Evolutionary conservation across 2,797 vertebrate genomes (phyloP).

Genomic region (Hybognathus amarus): DNA sequence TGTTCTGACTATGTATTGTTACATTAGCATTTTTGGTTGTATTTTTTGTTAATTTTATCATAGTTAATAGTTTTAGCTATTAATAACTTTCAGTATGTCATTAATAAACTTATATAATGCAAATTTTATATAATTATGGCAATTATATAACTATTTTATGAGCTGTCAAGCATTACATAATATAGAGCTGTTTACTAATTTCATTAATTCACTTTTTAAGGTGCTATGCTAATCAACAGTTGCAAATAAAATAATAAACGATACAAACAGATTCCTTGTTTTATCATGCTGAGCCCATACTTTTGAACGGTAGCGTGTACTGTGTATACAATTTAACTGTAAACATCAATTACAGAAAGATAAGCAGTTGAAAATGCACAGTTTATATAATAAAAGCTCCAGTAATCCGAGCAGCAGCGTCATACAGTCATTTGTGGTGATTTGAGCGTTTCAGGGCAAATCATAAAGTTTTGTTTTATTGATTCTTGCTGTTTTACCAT

Average conservation of each 20-base stretch:
- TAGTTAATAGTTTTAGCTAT: no score
- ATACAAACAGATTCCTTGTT: neutral
- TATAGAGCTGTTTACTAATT: neutral
- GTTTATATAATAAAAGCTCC: neutral
- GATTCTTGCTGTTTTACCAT: slow-evolving; percentile 7
- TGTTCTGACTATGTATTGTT: neutral
- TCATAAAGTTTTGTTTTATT: slow-evolving; percentile 31
- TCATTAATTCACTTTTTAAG: neutral
- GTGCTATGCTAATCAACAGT: neutral
- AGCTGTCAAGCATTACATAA: slow-evolving; percentile 20
- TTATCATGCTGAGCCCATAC: neutral
- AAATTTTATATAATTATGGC: slow-evolving; percentile 18
- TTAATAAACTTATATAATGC: slow-evolving; percentile 16
- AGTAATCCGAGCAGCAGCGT: neutral
- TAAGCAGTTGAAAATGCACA: slow-evolving; percentile 2
- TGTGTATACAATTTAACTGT: neutral
- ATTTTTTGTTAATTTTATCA: no score
- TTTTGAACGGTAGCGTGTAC: neutral
- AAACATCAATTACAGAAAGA: neutral
- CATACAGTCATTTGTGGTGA: slow-evolving; percentile 27
- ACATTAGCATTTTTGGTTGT: neutral
- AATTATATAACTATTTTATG: slow-evolving; percentile 13
- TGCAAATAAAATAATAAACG: neutral
- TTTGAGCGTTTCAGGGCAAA: slow-evolving; percentile 11
- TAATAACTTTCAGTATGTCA: slow-evolving; percentile 1